Conservation (phyloP, 2,113 vertebrate species). For the Cyphomyrus plagiostoma region DNA sequence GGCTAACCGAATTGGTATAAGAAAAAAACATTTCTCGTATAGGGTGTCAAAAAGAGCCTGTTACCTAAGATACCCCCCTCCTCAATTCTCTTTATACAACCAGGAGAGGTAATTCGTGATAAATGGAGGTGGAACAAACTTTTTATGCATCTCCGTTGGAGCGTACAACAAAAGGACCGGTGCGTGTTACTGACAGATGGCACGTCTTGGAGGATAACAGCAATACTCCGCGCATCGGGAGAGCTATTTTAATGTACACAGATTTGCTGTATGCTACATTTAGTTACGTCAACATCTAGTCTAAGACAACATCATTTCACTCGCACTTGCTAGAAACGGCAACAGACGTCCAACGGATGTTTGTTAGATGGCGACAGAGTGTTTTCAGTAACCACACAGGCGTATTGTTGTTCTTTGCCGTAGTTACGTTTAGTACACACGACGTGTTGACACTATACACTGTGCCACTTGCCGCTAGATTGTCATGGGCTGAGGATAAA, state of each 20-base stretch:
- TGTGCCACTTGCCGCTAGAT: constrained; percentile 45
- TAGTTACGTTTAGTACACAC: constrained; percentile 60
- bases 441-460: constrained; percentile 63
- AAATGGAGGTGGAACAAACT: constrained; percentile 5
- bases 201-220: not conserved
- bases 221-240: not conserved
- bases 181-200: constrained; percentile 7
- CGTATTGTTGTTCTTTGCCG: constrained; percentile 54
- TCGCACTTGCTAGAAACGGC: not conserved
- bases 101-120: not conserved
- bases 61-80: not conserved
- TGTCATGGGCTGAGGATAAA: not conserved
- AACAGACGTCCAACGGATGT: not conserved
- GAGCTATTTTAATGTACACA: constrained; percentile 3
- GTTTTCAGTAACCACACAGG: constrained; percentile 63
- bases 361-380: constrained; percentile 36
- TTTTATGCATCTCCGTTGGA: not conserved
- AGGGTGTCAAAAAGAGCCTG: not conserved
- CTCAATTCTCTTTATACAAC: not conserved
- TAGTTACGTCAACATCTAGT: not conserved
- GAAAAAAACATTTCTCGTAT: not conserved
- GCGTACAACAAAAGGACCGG: not conserved
- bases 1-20: not conserved
- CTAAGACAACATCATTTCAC: not conserved
- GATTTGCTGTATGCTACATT: not conserved